A percentile compares a stretch with the other conserved stretches of the same genome.
phyloP scores from a whole-genome alignment of 2,888 invertebrate genomes.

The Lasioglossum lativentre region DNA sequence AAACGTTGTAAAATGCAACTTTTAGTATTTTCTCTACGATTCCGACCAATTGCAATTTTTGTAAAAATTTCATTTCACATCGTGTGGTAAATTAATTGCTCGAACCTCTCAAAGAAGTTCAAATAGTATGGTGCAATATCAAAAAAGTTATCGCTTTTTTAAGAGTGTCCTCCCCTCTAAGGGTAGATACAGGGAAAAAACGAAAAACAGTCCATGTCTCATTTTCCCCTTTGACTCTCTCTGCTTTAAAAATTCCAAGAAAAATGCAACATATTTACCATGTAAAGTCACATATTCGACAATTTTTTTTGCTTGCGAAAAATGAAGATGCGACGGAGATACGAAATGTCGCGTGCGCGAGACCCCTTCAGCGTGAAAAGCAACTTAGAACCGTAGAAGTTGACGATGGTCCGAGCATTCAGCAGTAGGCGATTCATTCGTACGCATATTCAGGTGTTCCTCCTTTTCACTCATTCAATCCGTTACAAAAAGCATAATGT shows the following conservation, averaged over 20 bases:
- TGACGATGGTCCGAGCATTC: neutral
- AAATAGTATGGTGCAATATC: too few species aligned
- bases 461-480: neutral
- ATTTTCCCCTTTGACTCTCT: neutral
- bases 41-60: too few species aligned
- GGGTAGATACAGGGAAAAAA: neutral
- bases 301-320: neutral
- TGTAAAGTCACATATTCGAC: fast-evolving
- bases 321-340: neutral
- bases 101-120: too few species aligned
- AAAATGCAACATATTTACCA: neutral
- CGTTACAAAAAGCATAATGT: neutral
- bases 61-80: too few species aligned
- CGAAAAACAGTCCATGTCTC: neutral
- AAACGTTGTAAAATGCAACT: too few species aligned
- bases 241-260: neutral
- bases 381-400: neutral
- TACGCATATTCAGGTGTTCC: neutral
- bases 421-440: neutral
- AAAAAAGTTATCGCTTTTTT: too few species aligned
- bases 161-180: too few species aligned
- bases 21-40: too few species aligned
- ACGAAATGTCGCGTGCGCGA: neutral
- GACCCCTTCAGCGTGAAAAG: neutral
- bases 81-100: too few species aligned